Conservation (phyloP, 2,888 invertebrate genomes). For the Lymantria dispar region DNA sequence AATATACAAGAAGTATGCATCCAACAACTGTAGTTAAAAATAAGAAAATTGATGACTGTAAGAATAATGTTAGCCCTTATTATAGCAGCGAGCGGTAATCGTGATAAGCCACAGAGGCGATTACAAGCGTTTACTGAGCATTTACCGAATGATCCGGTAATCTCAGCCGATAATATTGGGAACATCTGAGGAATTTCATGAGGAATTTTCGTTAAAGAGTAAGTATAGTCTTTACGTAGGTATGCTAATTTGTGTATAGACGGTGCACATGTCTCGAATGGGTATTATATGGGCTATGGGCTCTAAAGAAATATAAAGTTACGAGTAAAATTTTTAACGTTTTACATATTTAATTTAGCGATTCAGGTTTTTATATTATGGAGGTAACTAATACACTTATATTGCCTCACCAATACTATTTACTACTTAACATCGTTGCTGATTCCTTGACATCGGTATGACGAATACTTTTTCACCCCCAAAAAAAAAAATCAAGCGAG, state of each 20-base stretch:
- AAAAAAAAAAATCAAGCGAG: no score
- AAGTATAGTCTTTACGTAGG: constrained; percentile 56
- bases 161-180: constrained; percentile 58
- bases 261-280: constrained; percentile 43
- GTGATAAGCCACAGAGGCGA: constrained; percentile 67
- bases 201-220: constrained; percentile 45
- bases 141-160: constrained; percentile 77
- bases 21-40: no score
- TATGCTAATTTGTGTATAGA: constrained; percentile 45
- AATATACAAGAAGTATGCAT: no score
- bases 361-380: no score
- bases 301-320: constrained; percentile 9
- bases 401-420: no score
- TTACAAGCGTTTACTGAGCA: constrained; percentile 62
- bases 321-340: no score
- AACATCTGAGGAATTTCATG: constrained; percentile 55
- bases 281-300: constrained; percentile 25
- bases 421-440: no score
- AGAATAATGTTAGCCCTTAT: constrained; percentile 43
- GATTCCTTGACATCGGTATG: no score
- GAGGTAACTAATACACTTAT: no score
- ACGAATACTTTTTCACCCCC: no score
- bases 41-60: constrained; percentile 5
- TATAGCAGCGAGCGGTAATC: constrained; percentile 67
- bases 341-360: no score